These are phyloP conservation scores for Rattus rattus DNA, from an alignment of 2,113 vertebrate species.

Conservation along the genomic window DNA sequence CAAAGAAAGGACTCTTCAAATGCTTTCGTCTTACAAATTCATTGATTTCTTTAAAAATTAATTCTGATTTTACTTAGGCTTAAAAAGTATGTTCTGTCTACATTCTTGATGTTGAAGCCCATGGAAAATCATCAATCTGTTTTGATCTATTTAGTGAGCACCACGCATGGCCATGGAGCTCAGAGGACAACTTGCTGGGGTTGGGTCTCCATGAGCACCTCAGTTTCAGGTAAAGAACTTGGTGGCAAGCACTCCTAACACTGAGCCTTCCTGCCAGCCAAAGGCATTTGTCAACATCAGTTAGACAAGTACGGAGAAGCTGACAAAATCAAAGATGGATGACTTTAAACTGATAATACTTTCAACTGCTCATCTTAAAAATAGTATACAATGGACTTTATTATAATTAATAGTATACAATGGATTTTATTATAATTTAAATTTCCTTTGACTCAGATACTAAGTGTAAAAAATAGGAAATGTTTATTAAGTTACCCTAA, in stretches of 20 bases:
- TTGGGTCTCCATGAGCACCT: neutral
- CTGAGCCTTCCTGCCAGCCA: neutral
- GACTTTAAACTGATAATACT: conserved; percentile 44
- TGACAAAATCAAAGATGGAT: neutral
- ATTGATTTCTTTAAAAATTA: conserved; percentile 22
- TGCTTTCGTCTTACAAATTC: conserved; percentile 17
- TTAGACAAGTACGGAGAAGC: neutral
- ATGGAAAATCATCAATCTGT: neutral
- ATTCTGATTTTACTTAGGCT: conserved; percentile 45
- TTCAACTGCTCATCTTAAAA: conserved; percentile 34
- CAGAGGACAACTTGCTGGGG: neutral
- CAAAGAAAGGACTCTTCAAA: conserved; percentile 37
- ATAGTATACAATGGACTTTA: neutral
- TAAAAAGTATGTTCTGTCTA: conserved; percentile 26
- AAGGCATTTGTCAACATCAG: conserved; percentile 51
- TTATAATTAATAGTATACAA: conserved; percentile 48
- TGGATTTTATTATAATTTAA: conserved; percentile 43
- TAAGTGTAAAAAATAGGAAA: conserved; percentile 47
- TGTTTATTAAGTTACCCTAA: conserved; percentile 14
- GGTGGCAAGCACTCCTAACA: neutral
- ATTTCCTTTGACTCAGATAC: conserved; percentile 53
- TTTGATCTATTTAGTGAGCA: neutral
- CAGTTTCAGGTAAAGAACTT: neutral
- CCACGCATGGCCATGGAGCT: neutral
- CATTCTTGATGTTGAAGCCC: conserved; percentile 5